These are phyloP conservation scores for Ichneumon xanthorius DNA, from an alignment of 2,888 invertebrate genomes.

Conservation along the genomic window DNA sequence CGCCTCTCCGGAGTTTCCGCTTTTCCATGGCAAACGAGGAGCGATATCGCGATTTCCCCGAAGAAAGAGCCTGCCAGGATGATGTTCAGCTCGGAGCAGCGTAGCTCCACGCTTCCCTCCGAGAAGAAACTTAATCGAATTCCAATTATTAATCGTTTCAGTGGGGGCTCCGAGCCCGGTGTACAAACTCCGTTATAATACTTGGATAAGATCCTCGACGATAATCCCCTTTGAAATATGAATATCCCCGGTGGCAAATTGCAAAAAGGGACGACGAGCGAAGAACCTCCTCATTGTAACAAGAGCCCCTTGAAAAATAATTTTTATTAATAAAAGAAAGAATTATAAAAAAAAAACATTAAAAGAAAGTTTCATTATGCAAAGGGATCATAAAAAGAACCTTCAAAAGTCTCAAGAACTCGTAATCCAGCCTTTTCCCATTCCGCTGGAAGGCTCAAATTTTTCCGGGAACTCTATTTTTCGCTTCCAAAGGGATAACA, in stretches of 20 bases:
- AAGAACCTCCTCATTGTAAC: constrained; percentile 4
- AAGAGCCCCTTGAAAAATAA: constrained; percentile 33
- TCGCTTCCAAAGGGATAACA: not conserved
- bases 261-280: constrained; percentile 45
- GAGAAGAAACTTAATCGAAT: constrained; percentile 70
- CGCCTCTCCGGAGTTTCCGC: constrained; percentile 42
- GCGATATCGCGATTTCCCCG: constrained; percentile 62
- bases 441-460: not conserved
- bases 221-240: constrained; percentile 65
- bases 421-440: too few relatives aligned
- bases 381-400: not conserved
- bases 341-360: not conserved
- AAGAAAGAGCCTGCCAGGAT: constrained; percentile 32
- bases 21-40: constrained; percentile 62
- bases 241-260: constrained; percentile 58
- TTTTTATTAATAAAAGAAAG: constrained; percentile 1
- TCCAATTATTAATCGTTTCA: constrained; percentile 70
- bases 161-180: constrained; percentile 37
- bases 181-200: constrained; percentile 62
- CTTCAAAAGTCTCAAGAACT: too few relatives aligned
- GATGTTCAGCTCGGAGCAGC: constrained; percentile 24
- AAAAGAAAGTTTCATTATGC: too few relatives aligned
- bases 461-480: not conserved
- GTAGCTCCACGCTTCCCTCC: constrained; percentile 41
- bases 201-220: constrained; percentile 45